Evolutionary conservation across 2,797 vertebrate genomes (phyloP).

Genomic region (Eulemur rubriventer): DNA sequence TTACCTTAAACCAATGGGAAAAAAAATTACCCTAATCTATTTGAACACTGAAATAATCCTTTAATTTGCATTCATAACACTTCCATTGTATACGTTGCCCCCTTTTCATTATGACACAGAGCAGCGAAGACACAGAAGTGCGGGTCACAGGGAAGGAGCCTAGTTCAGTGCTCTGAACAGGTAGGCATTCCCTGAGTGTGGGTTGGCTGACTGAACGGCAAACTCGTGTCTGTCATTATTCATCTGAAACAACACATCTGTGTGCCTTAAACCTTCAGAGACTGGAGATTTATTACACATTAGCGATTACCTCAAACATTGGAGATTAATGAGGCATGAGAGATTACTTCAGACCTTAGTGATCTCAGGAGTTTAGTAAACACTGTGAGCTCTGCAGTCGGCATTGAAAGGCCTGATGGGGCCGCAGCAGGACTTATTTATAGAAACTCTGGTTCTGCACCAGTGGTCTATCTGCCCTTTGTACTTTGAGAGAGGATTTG

Average conservation of each 20-base stretch:
- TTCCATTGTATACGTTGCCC: neutral
- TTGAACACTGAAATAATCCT: neutral
- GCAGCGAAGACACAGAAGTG: neutral
- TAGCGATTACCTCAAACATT: conserved; percentile 60
- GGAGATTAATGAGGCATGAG: conserved; percentile 71
- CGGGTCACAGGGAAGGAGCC: too few species aligned
- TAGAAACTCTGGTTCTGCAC: conserved; percentile 38
- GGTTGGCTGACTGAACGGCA: neutral
- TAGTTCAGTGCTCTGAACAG: neutral
- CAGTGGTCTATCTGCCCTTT: conserved; percentile 15
- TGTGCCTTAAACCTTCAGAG: conserved; percentile 51
- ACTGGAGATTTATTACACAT: conserved; percentile 71
- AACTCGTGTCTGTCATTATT: conserved; percentile 9
- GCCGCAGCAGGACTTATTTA: neutral
- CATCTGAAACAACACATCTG: conserved; percentile 62
- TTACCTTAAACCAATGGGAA: neutral
- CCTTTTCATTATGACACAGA: neutral
- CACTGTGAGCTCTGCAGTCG: conserved; percentile 32
- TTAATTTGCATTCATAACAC: neutral
- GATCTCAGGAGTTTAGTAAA: conserved; percentile 67
- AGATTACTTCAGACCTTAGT: conserved; percentile 64
- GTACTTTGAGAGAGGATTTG: neutral
- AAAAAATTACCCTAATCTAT: neutral
- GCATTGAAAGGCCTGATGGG: neutral
- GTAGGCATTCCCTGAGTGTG: neutral